Conservation (phyloP, 2,113 vertebrate species). For the Brevimyrus niger region DNA sequence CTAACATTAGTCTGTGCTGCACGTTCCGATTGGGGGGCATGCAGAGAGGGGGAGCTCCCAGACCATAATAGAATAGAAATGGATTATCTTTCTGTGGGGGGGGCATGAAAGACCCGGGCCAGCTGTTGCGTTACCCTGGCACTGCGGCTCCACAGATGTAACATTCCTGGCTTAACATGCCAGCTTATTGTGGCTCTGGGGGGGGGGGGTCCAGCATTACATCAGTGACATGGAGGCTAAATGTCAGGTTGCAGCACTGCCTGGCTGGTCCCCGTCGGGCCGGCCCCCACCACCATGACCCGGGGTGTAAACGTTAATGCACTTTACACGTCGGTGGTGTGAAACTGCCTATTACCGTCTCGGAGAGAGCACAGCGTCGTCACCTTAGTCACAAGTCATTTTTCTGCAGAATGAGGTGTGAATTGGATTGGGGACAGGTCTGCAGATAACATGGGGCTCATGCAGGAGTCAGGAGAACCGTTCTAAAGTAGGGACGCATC, state of each 20-base stretch:
- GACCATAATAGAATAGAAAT: neutral
- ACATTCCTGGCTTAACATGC: neutral
- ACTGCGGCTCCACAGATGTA: neutral
- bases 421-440: neutral
- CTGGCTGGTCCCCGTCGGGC: neutral
- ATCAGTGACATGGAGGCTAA: neutral
- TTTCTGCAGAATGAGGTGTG: slow-evolving; percentile 13
- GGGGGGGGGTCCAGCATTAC: neutral
- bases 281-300: neutral
- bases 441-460: neutral
- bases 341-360: slow-evolving; percentile 9
- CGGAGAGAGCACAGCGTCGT: neutral
- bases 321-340: neutral
- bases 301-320: neutral
- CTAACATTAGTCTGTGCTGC: neutral
- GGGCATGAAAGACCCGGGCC: neutral
- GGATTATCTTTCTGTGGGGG: neutral
- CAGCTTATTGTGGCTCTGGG: neutral
- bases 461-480: neutral
- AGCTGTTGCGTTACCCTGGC: neutral
- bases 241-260: neutral
- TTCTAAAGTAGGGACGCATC: neutral
- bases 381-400: slow-evolving; percentile 16
- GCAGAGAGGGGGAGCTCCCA: neutral
- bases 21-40: neutral